These are phyloP conservation scores for Eidolon dupreanum DNA, from an alignment of 2,797 vertebrate genomes.

Conservation along the genomic window DNA sequence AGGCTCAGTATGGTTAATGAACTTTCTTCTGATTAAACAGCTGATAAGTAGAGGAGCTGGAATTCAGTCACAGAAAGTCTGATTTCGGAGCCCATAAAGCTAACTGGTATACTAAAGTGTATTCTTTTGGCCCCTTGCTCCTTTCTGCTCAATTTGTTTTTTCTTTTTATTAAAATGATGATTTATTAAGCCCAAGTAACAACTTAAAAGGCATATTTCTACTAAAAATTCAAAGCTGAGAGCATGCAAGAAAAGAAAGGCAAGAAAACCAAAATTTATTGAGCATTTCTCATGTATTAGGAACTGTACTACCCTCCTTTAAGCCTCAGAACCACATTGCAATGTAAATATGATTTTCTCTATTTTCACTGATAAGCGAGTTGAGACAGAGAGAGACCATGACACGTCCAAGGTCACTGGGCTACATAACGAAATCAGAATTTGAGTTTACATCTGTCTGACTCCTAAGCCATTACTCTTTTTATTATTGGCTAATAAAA, in stretches of 20 bases:
- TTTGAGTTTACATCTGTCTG: background rate
- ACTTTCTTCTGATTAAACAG: background rate
- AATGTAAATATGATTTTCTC: background rate
- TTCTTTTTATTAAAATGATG: slow-evolving; percentile 1
- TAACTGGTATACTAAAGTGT: background rate
- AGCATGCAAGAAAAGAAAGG: background rate
- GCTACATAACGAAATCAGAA: background rate
- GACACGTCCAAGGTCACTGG: background rate
- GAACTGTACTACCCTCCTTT: background rate
- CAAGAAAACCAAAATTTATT: background rate
- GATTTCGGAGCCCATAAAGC: background rate
- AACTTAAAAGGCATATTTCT: background rate
- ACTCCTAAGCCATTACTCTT: background rate
- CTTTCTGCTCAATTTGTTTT: background rate
- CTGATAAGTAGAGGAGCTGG: background rate
- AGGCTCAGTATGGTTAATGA: background rate
- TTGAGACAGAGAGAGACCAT: background rate
- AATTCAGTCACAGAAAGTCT: background rate
- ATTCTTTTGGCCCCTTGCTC: background rate
- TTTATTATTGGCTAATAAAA: slow-evolving; percentile 29
- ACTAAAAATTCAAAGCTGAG: background rate
- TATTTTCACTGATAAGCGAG: slow-evolving; percentile 3
- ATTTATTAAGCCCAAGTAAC: background rate
- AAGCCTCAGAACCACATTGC: background rate
- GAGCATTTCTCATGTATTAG: background rate